A percentile compares a stretch with the other conserved stretches of the same genome.
Evolutionary conservation across 1,140 invertebrate genomes (phyloP).

Genomic region (Gyrodactylus bullatarudis): DNA sequence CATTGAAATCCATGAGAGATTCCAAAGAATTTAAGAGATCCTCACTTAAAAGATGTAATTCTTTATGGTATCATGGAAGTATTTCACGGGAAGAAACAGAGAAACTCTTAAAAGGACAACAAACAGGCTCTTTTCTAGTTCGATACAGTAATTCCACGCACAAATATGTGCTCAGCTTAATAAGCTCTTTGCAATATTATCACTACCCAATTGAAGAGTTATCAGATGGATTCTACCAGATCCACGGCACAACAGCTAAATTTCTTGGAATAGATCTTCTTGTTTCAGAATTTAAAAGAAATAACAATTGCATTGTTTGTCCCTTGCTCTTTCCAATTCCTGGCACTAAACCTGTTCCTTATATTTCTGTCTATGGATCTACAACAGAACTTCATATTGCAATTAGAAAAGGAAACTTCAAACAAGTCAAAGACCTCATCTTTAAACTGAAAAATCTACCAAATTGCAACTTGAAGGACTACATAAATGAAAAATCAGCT

Average conservation of each 20-base stretch:
- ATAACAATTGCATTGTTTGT: constrained; percentile 5
- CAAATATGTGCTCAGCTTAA: constrained; percentile 4
- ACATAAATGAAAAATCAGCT: constrained; percentile 6
- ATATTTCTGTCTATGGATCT: constrained; percentile 1
- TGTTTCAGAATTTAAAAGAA: constrained; percentile 5
- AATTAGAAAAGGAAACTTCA: constrained; percentile 1
- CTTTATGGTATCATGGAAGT: constrained; percentile 41
- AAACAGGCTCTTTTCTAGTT: not conserved
- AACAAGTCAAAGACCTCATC: not conserved
- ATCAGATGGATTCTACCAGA: constrained; percentile 7
- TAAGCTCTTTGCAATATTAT: not conserved
- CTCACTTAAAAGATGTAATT: not conserved
- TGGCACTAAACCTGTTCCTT: not conserved
- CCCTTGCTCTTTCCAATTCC: not conserved
- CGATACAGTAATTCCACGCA: constrained; percentile 1
- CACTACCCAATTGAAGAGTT: constrained; percentile 7
- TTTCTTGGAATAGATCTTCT: constrained; percentile 6
- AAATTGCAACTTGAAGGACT: not conserved
- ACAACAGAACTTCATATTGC: not conserved
- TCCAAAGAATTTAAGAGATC: not conserved
- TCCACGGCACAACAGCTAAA: constrained; percentile 4
- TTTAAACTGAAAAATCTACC: not conserved
- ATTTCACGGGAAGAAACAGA: constrained; percentile 40
- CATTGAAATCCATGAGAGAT: no score
- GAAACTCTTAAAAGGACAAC: constrained; percentile 1